phyloP scores from a whole-genome alignment of 2,888 invertebrate species.

The Clostera curtula region DNA sequence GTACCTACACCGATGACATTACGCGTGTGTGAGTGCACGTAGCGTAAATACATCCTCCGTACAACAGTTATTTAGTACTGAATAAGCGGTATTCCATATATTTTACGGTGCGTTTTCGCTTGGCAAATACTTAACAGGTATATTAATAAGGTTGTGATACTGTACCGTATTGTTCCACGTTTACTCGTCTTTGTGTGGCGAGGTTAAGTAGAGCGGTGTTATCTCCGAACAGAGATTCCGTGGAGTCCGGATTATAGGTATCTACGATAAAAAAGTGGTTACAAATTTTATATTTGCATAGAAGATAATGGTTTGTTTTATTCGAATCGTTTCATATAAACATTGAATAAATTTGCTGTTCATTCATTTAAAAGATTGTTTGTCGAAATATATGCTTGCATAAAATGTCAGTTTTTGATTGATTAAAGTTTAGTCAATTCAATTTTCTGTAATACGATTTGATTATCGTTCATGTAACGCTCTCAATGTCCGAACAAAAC shows the following conservation, averaged over 20 bases:
- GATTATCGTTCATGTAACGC: constrained; percentile 8
- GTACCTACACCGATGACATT: constrained; percentile 43
- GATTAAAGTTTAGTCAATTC: too few relatives aligned
- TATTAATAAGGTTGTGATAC: constrained; percentile 54
- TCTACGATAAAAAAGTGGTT: constrained; percentile 31
- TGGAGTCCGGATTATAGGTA: constrained; percentile 61
- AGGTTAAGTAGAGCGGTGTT: constrained; percentile 75
- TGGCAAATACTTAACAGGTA: constrained; percentile 24
- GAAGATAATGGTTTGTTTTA: constrained; percentile 3
- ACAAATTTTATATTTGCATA: constrained; percentile 10
- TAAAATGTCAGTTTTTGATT: too few relatives aligned
- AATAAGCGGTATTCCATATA: constrained; percentile 24
- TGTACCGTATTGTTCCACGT: constrained; percentile 75
- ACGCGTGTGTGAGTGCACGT: constrained; percentile 49
- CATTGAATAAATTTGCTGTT: neutral
- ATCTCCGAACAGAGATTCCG: constrained; percentile 68
- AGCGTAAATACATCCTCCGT: constrained; percentile 36
- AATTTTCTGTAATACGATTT: too few relatives aligned
- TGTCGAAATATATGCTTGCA: neutral
- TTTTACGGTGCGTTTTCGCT: constrained; percentile 26
- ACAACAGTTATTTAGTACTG: constrained; percentile 21
- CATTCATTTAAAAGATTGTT: too few relatives aligned
- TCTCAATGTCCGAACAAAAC: constrained; percentile 17
- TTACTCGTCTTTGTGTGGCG: constrained; percentile 70
- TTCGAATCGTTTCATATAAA: neutral